Conservation (phyloP, 2,888 invertebrate genomes). For the Callosobruchus maculatus region DNA sequence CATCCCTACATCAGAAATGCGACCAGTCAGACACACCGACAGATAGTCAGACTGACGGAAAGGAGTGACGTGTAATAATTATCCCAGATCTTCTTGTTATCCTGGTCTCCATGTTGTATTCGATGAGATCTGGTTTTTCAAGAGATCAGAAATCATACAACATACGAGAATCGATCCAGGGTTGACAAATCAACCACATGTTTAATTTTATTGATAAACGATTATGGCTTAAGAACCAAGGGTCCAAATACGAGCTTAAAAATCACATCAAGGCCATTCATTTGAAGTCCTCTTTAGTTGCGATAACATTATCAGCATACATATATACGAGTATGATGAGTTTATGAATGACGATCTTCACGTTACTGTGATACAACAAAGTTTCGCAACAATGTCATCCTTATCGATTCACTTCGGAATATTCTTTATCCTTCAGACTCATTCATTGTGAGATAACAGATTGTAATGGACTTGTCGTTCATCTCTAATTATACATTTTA, state of each 20-base stretch:
- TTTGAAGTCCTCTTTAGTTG: background rate
- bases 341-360: background rate
- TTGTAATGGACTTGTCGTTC: background rate
- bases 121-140: too few species aligned
- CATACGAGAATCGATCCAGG: too few species aligned
- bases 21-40: too few species aligned
- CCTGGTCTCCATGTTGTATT: too few species aligned
- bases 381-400: background rate
- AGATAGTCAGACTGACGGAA: too few species aligned
- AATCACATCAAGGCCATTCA: background rate
- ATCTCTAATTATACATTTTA: background rate
- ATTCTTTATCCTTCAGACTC: background rate
- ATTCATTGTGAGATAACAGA: background rate
- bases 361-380: background rate
- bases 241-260: background rate
- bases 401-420: background rate
- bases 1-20: too few species aligned
- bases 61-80: too few species aligned
- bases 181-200: too few species aligned
- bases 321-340: background rate
- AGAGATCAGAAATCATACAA: too few species aligned
- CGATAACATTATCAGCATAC: background rate
- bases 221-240: too few species aligned
- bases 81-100: too few species aligned
- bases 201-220: too few species aligned